phyloP scores from a whole-genome alignment of 1,140 invertebrate genomes.

The Aphidius ervi region DNA sequence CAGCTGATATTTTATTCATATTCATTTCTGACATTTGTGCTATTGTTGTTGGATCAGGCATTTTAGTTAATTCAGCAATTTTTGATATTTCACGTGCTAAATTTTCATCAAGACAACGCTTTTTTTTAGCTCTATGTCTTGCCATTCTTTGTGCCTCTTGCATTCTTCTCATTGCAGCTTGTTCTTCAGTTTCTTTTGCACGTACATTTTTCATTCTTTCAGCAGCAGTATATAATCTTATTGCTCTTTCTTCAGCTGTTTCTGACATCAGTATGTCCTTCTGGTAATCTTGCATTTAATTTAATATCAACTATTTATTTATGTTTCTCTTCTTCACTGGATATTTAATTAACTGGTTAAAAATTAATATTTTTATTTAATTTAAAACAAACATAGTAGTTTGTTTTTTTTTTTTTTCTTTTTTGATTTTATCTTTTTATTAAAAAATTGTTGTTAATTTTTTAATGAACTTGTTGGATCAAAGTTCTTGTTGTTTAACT shows the following conservation, averaged over 20 bases:
- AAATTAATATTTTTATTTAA: too few relatives aligned
- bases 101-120: constrained; percentile 50
- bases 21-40: constrained; percentile 52
- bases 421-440: too few relatives aligned
- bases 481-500: too few relatives aligned
- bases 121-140: constrained; percentile 49
- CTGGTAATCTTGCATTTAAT: constrained; percentile 32
- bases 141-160: constrained; percentile 52
- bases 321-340: background rate
- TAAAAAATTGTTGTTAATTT: too few relatives aligned
- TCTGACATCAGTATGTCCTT: constrained; percentile 41
- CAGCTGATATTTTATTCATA: constrained; percentile 52
- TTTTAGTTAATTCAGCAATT: constrained; percentile 49
- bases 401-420: too few relatives aligned
- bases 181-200: constrained; percentile 47
- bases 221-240: constrained; percentile 39
- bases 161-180: constrained; percentile 48
- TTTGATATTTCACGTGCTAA: constrained; percentile 50
- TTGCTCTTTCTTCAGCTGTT: constrained; percentile 42
- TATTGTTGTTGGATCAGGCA: constrained; percentile 45
- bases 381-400: too few relatives aligned
- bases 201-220: constrained; percentile 51
- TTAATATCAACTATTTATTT: constrained; percentile 1
- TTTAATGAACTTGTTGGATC: too few relatives aligned
- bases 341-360: too few relatives aligned